Conservation (phyloP, 2,797 vertebrate genomes). For the Apodemus agrarius region DNA sequence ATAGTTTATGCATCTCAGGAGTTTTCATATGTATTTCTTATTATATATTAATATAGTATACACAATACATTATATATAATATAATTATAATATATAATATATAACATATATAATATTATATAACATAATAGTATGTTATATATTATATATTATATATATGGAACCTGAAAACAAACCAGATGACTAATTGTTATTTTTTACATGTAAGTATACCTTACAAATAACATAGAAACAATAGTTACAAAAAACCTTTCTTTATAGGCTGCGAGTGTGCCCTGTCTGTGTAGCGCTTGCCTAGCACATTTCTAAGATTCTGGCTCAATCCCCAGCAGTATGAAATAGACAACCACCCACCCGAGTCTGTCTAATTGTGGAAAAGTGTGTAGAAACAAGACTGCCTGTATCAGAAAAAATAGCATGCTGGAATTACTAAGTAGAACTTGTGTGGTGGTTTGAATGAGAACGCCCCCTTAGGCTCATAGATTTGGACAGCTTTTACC, state of each 20-base stretch:
- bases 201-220: not conserved
- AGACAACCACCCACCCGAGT: not conserved
- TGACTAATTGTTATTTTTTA: not conserved
- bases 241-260: not conserved
- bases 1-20: not conserved
- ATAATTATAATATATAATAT: not conserved
- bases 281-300: not conserved
- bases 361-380: conserved; percentile 20
- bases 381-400: not conserved
- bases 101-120: too few species aligned
- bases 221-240: not conserved
- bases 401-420: conserved; percentile 18
- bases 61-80: too few species aligned
- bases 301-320: not conserved
- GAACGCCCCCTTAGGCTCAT: not conserved
- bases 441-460: not conserved
- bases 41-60: not conserved
- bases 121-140: too few species aligned
- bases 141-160: not conserved
- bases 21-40: conserved; percentile 8
- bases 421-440: not conserved
- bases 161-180: not conserved
- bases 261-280: not conserved
- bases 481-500: not conserved
- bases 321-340: not conserved